phyloP scores from a whole-genome alignment of 2,888 invertebrate genomes.

The Yponomeuta sedellus region DNA sequence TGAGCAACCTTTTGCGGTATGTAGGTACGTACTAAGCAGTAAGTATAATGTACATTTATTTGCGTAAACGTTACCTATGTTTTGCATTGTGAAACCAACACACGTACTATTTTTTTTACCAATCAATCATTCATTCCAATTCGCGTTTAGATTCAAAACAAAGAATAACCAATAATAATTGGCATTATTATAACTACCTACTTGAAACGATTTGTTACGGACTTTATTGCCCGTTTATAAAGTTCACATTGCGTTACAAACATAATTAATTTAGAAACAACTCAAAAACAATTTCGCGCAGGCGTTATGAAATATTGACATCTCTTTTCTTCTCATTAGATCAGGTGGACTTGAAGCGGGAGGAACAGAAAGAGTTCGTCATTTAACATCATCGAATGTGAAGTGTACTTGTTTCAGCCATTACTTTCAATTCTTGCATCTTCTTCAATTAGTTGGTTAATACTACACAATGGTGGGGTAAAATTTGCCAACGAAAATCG shows the following conservation, averaged over 20 bases:
- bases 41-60: too few species aligned
- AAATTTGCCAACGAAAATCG: background rate
- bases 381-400: constrained; percentile 14
- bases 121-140: background rate
- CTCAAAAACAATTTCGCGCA: constrained; percentile 33
- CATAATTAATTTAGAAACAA: constrained; percentile 17
- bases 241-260: background rate
- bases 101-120: too few species aligned
- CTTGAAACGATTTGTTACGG: background rate
- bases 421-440: constrained; percentile 14
- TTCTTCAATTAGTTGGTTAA: constrained; percentile 17
- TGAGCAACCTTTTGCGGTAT: too few species aligned
- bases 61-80: background rate
- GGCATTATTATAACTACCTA: background rate
- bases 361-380: background rate
- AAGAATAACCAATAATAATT: background rate
- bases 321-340: constrained; percentile 11
- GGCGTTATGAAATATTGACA: constrained; percentile 32
- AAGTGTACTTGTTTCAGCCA: constrained; percentile 13
- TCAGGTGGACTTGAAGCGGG: background rate
- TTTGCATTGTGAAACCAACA: background rate
- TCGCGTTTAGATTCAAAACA: background rate
- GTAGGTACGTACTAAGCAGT: too few species aligned
- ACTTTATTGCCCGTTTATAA: background rate
- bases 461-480: constrained; percentile 2